Evolutionary conservation across 2,888 invertebrate genomes (phyloP), one percentile per base, ranked within the genome.

Genomic region (Scaptodrosophila latifasciaeformis): DNA sequence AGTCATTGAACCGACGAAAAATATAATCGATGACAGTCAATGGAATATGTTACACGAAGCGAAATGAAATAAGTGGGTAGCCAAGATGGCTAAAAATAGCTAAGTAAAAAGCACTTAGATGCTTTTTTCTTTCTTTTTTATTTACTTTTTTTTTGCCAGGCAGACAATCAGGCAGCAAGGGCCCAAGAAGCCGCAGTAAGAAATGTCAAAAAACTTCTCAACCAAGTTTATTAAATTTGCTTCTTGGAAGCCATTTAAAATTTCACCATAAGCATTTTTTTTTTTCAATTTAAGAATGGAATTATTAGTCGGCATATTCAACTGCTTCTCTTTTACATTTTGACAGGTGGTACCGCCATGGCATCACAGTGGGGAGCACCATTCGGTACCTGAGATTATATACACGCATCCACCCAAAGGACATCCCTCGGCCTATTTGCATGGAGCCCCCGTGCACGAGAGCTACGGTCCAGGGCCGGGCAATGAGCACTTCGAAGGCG

Each of bases 401-500:
- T 86, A 84, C 45, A 83, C 83, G 0, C 70, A 82, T 35, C 86
- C 86, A 15, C 86, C 86, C 4, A 86, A 85, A 63, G 83, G 85
- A 7, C 82, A 81, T 55, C 81, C 84, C 1, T 82, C 83, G 1
- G 72, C 82, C 1, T 85, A 81, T 59, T 59, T 86, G 6, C 86
- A 86, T 64, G 84, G 83, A 2, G 84, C 82, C 3, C 82, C 82
- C 4, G 77, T 75, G 34, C 84, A 82, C 12, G 83, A 85, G 42
- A 72, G 50, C 27, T 79, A 82, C 15, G 84, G 85, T 1, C 82
- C 82, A 6, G 77, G 66, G 2, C 66, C 66, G 34, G 72, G 79
- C 21, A 86, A 87, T 52, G 88, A 89, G 21, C 87, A 89, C 59
- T 88, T 88, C 50, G 87, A 86, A 46, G 88, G 88, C 31, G 89